Conservation (phyloP, 2,113 vertebrate genomes). For the Pelodiscus sinensis region DNA sequence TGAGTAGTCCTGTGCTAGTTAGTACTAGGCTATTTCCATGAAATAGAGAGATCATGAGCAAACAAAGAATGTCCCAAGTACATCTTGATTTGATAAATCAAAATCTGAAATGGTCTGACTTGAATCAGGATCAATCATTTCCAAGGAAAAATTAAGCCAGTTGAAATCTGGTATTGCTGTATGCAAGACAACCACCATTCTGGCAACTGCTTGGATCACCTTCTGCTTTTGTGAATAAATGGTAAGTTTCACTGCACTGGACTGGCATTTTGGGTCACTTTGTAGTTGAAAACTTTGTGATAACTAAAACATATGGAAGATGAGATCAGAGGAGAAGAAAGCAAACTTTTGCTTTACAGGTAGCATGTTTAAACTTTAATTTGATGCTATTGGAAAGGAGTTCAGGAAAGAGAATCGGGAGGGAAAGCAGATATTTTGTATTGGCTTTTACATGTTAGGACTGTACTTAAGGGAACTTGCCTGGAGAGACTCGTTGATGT, state of each 20-base stretch:
- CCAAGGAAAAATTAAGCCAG: not conserved
- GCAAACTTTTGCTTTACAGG: constrained; percentile 40
- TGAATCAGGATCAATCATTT: not conserved
- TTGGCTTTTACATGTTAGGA: not conserved
- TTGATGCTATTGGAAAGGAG: not conserved
- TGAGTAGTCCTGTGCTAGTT: not conserved
- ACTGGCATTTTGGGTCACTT: not conserved
- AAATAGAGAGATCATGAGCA: not conserved
- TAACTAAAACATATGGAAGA: not conserved
- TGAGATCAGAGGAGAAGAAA: rapidly evolving
- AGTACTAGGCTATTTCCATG: not conserved
- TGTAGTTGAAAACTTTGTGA: not conserved
- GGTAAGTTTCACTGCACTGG: not conserved
- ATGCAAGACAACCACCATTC: not conserved
- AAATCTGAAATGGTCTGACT: not conserved
- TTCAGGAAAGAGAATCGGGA: not conserved
- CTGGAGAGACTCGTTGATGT: not conserved
- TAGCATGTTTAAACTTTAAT: constrained; percentile 21
- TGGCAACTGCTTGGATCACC: not conserved
- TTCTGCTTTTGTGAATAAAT: not conserved
- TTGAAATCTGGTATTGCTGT: not conserved
- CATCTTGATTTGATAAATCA: not conserved
- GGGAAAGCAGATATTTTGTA: not conserved
- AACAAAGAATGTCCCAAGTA: not conserved
- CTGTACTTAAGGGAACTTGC: not conserved